phyloP scores from a whole-genome alignment of 2,113 vertebrate species.

The Beaufortia kweichowensis region DNA sequence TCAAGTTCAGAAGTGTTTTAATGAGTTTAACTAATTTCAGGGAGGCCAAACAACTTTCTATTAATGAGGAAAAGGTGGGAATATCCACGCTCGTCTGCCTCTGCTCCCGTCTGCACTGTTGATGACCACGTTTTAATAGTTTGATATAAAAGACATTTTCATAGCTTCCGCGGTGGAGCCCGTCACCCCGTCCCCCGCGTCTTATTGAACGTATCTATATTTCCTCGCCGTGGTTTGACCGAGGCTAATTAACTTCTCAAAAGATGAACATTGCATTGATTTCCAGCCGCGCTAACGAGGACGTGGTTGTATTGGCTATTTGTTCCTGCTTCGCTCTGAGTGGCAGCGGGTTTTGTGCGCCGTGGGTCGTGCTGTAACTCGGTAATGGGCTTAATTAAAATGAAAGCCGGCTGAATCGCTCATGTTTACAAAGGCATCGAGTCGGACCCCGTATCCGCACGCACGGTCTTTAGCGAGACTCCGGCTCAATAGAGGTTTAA shows the following conservation, averaged over 20 bases:
- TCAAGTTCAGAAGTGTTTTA: background rate
- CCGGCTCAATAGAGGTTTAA: conserved; percentile 87
- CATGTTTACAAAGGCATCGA: conserved; percentile 84
- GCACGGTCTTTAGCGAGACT: conserved; percentile 71
- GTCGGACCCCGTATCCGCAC: conserved; percentile 77
- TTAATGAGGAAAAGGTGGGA: background rate
- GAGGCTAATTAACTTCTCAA: conserved; percentile 50
- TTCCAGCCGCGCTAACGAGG: conserved; percentile 26
- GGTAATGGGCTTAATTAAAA: conserved; percentile 92
- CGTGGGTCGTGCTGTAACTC: conserved; percentile 77
- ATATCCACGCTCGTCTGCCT: background rate
- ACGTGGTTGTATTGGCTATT: conserved; percentile 29
- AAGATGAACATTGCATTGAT: conserved; percentile 52
- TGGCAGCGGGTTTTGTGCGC: conserved; percentile 71
- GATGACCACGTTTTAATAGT: background rate
- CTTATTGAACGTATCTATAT: conserved; percentile 34
- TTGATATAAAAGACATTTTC: conserved; percentile 15
- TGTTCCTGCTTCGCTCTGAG: conserved; percentile 20
- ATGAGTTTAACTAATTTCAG: conserved; percentile 8
- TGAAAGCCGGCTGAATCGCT: conserved; percentile 81
- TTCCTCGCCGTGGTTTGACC: conserved; percentile 36
- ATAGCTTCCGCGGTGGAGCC: background rate
- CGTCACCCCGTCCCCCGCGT: background rate
- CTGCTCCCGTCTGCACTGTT: background rate
- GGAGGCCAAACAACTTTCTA: background rate